phyloP scores from a whole-genome alignment of 2,797 vertebrate genomes.

The Cryptoprocta ferox region DNA sequence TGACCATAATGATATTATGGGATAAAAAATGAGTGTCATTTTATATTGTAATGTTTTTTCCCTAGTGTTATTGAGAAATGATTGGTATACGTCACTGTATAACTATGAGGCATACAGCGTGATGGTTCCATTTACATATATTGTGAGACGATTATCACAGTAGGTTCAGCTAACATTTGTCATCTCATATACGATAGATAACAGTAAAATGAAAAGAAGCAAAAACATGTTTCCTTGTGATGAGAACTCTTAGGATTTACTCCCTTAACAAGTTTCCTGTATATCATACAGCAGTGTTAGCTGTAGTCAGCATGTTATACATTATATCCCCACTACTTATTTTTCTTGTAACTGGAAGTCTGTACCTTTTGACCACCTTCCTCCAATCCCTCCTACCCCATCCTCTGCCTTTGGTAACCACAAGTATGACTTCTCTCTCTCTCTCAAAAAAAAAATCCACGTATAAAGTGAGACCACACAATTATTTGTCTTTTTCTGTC shows the following conservation, averaged over 20 bases:
- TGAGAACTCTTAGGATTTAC: neutral
- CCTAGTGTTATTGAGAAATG: neutral
- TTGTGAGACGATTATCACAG: neutral
- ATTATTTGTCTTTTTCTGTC: neutral
- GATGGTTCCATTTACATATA: neutral
- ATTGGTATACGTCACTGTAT: neutral
- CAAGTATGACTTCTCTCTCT: neutral
- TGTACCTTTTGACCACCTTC: neutral
- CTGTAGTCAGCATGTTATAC: neutral
- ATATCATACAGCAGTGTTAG: neutral
- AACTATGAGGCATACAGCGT: neutral
- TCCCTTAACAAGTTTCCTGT: neutral
- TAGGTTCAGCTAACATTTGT: neutral
- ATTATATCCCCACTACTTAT: neutral
- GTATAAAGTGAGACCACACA: neutral
- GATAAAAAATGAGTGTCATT: neutral
- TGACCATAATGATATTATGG: neutral
- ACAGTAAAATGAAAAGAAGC: neutral
- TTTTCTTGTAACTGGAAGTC: neutral
- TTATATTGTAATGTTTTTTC: neutral
- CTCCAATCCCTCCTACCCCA: neutral
- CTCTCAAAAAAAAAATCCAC: neutral
- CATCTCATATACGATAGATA: neutral
- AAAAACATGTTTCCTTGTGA: neutral
- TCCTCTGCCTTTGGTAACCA: neutral